Evolutionary conservation across 2,888 invertebrate species (phyloP), one percentile per base, ranked within the genome.

Genomic region (Empis stercorea): DNA sequence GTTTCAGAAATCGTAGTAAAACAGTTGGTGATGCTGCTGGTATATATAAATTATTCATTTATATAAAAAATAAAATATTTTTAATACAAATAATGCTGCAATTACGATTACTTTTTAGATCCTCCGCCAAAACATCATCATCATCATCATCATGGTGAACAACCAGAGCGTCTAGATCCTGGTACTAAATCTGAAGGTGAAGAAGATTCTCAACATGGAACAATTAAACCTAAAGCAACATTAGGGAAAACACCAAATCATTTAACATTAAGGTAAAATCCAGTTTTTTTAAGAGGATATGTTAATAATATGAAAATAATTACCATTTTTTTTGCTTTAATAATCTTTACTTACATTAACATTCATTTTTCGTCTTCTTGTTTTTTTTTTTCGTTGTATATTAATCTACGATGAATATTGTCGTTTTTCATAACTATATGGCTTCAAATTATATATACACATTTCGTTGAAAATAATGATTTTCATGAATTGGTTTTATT

Each of bases 231-330:
- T 71, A 76, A 75, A 63, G 71, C 73, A 51, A 71, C 84, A 60
- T 75, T 92, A 67, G 92, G 92, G 60, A 79, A 86, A 64, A 92
- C 92, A 60, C 92, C 93, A 64, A 92, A 92, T 78, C 91, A 92
- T 73, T 79, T 93, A 71, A 89, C 88, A 54, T 74, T 88, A 70
- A 84, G 83, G 83, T 83, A 66, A 58, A 59, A 34, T 5, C 10
- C 13, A n/a, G n/a, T 32, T 40, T 9, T 20, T 43, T 20, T 20
- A 4, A 20, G 5, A 20, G 20, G 20, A 20, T 20, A 20, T 20
- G n/a, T n/a, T n/a, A n/a, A 20, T 20, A 20, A 20, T 20, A 4
- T 27, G 6, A 27, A 27, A 27, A 7, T 6, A 27, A 27, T 7
- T 17, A 3, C 13, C 10, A 38, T 17, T 34, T n/a, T n/a, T n/a